Percentiles rank a stretch among this genome's conserved stretches.
phyloP scores from a whole-genome alignment of 2,888 invertebrate genomes.

The Aphidius colemani region DNA sequence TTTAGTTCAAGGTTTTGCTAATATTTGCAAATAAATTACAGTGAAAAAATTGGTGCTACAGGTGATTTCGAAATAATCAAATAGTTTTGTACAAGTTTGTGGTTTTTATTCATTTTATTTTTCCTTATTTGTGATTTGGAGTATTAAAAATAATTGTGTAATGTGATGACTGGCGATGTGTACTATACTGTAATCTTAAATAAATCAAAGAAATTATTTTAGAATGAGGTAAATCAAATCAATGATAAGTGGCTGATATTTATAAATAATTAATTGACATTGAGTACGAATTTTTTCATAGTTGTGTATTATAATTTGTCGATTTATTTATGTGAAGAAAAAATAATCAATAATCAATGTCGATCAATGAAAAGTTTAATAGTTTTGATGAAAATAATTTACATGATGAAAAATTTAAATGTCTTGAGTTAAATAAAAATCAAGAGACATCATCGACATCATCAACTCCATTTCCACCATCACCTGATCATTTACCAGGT shows the following conservation, averaged over 20 bases:
- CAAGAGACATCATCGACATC: too few relatives aligned
- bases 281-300: too few relatives aligned
- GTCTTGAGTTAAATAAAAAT: too few relatives aligned
- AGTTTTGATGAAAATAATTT: neutral
- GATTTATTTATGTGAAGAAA: neutral
- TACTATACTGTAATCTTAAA: neutral
- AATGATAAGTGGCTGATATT: neutral
- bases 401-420: slow-evolving; percentile 32
- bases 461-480: slow-evolving; percentile 29
- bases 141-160: neutral
- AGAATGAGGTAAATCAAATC: slow-evolving; percentile 3
- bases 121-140: neutral
- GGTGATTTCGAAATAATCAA: too few relatives aligned
- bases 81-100: neutral
- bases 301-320: too few relatives aligned
- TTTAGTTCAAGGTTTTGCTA: too few relatives aligned
- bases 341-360: slow-evolving; percentile 33
- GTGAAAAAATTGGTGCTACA: too few relatives aligned
- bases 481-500: slow-evolving; percentile 35
- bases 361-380: slow-evolving; percentile 33
- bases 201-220: neutral
- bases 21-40: too few relatives aligned
- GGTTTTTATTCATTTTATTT: neutral
- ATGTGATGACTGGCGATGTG: too few relatives aligned
- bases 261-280: neutral